These are phyloP conservation scores for Apomyelois bistriatella DNA, from an alignment of 2,888 invertebrate species.

Conservation along the genomic window DNA sequence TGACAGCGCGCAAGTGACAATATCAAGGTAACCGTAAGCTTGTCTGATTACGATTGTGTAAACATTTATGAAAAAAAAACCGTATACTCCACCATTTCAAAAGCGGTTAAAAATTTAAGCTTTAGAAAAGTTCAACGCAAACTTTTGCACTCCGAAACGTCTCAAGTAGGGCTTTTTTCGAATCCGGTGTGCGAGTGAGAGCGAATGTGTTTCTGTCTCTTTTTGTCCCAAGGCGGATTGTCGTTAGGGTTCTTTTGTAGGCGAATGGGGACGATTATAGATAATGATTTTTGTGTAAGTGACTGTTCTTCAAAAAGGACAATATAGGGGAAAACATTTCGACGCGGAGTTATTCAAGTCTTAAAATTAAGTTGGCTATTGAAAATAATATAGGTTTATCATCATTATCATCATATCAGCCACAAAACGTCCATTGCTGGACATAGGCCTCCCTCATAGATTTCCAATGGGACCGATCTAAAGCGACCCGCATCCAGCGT, in stretches of 20 bases:
- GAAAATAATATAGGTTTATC: no score
- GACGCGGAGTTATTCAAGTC: no score
- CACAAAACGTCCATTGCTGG: no score
- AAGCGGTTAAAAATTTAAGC: not conserved
- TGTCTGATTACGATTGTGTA: no score
- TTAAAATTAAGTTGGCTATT: no score
- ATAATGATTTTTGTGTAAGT: not conserved
- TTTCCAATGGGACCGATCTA: no score
- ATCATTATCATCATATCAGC: no score
- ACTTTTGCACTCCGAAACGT: conserved; percentile 13
- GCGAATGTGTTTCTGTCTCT: conserved; percentile 19
- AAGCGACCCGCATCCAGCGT: no score
- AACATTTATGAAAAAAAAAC: no score
- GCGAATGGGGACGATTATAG: not conserved
- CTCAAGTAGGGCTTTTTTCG: conserved; percentile 38
- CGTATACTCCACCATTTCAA: not conserved
- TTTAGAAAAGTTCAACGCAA: not conserved
- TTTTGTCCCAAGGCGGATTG: conserved; percentile 19
- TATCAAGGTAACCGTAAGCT: no score
- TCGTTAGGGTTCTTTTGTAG: conserved; percentile 4
- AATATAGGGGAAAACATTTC: not conserved
- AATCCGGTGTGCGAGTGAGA: conserved; percentile 53
- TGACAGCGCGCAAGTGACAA: no score
- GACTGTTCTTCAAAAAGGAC: not conserved
- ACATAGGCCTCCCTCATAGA: no score